These are phyloP conservation scores for Temnothorax nylanderi DNA, from an alignment of 1,140 invertebrate species.

Conservation along the genomic window DNA sequence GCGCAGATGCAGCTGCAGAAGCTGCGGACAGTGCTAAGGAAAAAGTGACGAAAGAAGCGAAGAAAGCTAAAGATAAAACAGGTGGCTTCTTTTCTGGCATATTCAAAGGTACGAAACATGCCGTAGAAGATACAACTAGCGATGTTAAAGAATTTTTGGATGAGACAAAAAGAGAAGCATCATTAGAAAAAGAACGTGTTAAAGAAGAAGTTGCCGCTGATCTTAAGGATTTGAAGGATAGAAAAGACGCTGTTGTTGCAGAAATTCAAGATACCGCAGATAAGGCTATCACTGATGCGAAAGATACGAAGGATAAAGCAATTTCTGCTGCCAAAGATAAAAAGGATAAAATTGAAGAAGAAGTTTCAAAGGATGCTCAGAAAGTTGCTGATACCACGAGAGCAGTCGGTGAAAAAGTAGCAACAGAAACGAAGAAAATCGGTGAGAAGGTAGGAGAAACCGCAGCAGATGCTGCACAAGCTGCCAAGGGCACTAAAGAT, in stretches of 20 bases:
- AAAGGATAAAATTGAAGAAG: constrained; percentile 55
- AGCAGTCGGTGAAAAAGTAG: constrained; percentile 44
- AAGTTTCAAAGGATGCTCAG: constrained; percentile 40
- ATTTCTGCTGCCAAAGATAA: constrained; percentile 48
- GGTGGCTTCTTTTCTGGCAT: constrained; percentile 60
- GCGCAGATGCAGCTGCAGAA: background rate
- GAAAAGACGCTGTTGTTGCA: background rate
- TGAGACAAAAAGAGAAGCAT: constrained; percentile 75
- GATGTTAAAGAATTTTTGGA: constrained; percentile 55
- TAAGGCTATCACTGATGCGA: background rate
- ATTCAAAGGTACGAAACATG: constrained; percentile 14
- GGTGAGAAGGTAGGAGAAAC: constrained; percentile 4
- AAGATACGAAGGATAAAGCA: constrained; percentile 63
- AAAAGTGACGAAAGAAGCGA: constrained; percentile 23
- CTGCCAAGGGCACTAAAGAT: constrained; percentile 31
- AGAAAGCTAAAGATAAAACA: constrained; percentile 67
- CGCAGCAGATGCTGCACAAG: background rate
- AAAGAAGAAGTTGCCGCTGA: constrained; percentile 31
- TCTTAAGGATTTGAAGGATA: background rate
- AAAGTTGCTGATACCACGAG: constrained; percentile 53
- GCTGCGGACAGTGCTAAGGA: constrained; percentile 52
- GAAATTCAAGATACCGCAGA: constrained; percentile 15
- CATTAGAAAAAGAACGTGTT: constrained; percentile 60
- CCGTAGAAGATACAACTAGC: too few species aligned
- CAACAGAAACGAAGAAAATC: constrained; percentile 53